Base-by-base conservation (phyloP, 2,113 vertebrate species). In the Spilogale gracilis region DNA sequence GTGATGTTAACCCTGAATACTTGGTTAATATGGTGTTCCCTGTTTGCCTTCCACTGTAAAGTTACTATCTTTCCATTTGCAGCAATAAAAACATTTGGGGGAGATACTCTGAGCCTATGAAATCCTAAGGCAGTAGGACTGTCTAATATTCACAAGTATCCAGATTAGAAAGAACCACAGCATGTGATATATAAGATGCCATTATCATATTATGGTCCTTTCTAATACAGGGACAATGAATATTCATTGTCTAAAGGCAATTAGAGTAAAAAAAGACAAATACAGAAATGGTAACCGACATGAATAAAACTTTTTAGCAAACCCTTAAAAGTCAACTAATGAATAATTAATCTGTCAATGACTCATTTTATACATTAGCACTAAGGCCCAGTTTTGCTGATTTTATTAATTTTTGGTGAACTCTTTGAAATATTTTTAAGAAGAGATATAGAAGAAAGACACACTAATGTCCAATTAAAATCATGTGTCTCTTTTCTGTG, bases 261-360 rank as follows among this genome's bases (percentile, higher is more conserved):
- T 63, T 56, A 86, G 89, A 63, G 78, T 54, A 96, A 0, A 61
- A 92, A 89, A 96, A 61, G 50, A 92, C 13, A 52, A 82, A 96
- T 38, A 81, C 45, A 93, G 54, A 79, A 74, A 89, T 43, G 8
- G 12, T 60, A 92, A 83, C 13, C 78, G 20, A 92, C 14, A 95
- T 58, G 18, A 87, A n/a, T 25, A 74, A 52, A 48, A 80, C 30
- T 67, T 81, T 25, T 56, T 65, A 58, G 25, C 23, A 38, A 95
- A 88, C 23, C 91, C 67, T 63, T 80, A 63, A 94, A 82, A 25
- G 67, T 73, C 54, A 87, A 52, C 20, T 52, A 80, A 85, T 12
- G 1, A 97, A 56, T 52, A 91, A 82, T 16, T 87, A 43, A 93
- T 20, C 54, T 89, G 87, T 43, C 60, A 63, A 50, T 54, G 50